Evolutionary conservation across 2,888 invertebrate species (phyloP).

Genomic region (Nymphalis polychloros): DNA sequence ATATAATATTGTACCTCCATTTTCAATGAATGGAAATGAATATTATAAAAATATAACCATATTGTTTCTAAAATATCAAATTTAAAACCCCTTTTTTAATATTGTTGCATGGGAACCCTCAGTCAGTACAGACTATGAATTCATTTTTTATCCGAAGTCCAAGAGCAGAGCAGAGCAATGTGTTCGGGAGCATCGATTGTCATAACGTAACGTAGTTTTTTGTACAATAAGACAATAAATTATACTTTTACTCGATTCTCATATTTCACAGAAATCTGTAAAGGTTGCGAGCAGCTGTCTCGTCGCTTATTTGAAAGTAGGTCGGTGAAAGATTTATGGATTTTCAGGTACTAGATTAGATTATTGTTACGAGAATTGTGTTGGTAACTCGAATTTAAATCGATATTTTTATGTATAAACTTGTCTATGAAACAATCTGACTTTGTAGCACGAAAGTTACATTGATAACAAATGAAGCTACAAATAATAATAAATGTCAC

Average conservation of each 20-base stretch:
- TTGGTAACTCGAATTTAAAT: background rate
- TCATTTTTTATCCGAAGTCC: constrained; percentile 2
- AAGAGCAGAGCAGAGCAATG: background rate
- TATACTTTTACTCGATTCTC: constrained; percentile 35
- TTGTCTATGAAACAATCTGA: no score
- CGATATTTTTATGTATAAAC: background rate
- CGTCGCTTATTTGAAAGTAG: background rate
- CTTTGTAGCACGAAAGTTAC: no score
- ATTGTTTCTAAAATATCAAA: background rate
- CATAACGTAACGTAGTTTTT: constrained; percentile 26
- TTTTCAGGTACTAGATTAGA: constrained; percentile 3
- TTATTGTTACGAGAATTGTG: background rate
- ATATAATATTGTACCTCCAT: no score
- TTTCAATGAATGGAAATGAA: no score
- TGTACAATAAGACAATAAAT: constrained; percentile 41
- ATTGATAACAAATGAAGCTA: no score
- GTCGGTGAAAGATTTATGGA: constrained; percentile 14
- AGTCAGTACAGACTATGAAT: background rate
- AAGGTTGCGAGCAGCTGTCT: constrained; percentile 35
- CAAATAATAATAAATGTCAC: no score
- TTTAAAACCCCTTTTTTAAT: no score
- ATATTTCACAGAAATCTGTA: constrained; percentile 40
- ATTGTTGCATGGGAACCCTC: background rate
- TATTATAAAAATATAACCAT: no score
- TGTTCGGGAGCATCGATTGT: constrained; percentile 7